Conservation (phyloP, 2,888 invertebrate species). For the Oegoconia quadripuncta region DNA sequence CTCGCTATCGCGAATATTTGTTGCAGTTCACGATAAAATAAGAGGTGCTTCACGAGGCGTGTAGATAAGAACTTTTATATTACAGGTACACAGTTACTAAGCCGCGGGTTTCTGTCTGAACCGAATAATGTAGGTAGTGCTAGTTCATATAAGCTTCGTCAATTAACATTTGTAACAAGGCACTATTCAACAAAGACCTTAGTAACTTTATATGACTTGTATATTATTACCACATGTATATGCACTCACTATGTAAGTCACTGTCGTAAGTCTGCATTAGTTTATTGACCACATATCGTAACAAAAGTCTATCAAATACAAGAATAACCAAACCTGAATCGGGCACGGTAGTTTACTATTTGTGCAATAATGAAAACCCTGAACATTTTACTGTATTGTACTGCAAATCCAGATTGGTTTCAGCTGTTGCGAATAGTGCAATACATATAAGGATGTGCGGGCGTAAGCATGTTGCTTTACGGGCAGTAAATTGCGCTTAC, state of each 20-base stretch:
- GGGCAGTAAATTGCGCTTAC: conserved; percentile 22
- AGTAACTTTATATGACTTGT: no score
- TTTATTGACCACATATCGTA: no score
- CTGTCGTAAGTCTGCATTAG: no score
- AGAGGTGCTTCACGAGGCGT: conserved; percentile 48
- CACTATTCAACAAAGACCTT: no score
- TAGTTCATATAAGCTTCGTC: background rate
- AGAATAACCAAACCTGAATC: no score
- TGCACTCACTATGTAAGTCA: no score
- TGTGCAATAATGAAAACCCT: no score
- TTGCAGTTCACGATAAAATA: conserved; percentile 58
- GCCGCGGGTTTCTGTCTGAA: background rate
- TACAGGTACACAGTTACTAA: conserved; percentile 3
- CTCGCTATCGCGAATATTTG: conserved; percentile 56
- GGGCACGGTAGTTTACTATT: no score
- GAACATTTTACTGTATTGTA: no score
- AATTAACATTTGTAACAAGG: no score
- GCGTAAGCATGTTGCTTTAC: conserved; percentile 16
- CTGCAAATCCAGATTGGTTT: background rate
- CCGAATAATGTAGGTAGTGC: background rate
- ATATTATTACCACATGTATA: no score
- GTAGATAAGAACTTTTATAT: conserved; percentile 40
- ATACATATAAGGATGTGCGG: background rate
- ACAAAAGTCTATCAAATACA: no score
- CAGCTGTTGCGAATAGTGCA: background rate